Base-by-base conservation (phyloP, 2,888 invertebrate species). In the Clunio marinus region DNA sequence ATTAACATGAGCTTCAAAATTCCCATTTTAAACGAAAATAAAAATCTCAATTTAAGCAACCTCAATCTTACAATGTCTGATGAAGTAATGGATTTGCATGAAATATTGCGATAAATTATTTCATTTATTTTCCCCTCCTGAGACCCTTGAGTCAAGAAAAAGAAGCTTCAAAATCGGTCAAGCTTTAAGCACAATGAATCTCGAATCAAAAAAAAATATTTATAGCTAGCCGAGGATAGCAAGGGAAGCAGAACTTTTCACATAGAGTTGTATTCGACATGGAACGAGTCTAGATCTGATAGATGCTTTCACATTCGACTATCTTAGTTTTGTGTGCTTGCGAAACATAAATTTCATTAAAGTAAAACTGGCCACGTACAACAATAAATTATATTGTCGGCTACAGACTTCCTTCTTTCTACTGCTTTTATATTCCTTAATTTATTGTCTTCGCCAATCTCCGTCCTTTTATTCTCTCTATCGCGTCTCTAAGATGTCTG, bases 351-450 rank as follows among this genome's bases (percentile, higher is more conserved):
- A 27, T 46, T 63, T 46, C 37, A 55, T 32, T 13, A 66, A 45
- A 32, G 27, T 5, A 45, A 32, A 55, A 66, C n/a, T 55, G 66
- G 66, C 51, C 66, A 55, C 66, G 66, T 66, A 28, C 66, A 55
- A 66, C 35, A 45, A 63, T 66, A 66, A 66, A 66, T 66, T 66
- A 66, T 55, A 17, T 46, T 8, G 66, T 66, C 66, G 20, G 32
- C 20, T 55, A 24, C 66, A 66, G 66, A 55, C 66, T 66, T 55
- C 46, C 25, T 46, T 45, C 3, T 66, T 55, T 27, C 25, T 46
- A 25, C 3, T 27, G 20, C 46, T 46, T 60, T 63, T 27, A 41
- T 57, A 27, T 27, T 57, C 57, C 27, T 27, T 57, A 57, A 57
- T 57, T 57, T 57, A 57, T 57, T 57, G 57, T 57, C 57, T 57